Evolutionary conservation across 2,888 invertebrate species (phyloP).

Genomic region (Bhutanitis thaidina): DNA sequence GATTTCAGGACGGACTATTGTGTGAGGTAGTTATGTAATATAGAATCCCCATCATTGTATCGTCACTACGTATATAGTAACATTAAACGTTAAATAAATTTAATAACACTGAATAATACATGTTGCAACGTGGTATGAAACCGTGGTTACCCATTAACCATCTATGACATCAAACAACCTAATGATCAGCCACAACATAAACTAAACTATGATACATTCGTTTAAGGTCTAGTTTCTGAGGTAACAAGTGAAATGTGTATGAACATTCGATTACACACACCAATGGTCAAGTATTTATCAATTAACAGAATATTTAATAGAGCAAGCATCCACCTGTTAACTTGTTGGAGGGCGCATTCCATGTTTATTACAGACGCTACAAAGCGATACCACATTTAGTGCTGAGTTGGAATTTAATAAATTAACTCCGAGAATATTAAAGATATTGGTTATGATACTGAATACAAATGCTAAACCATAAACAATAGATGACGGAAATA

Average conservation of each 20-base stretch:
- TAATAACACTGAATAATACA: no score
- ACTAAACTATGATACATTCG: conserved; percentile 18
- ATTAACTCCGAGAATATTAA: neutral
- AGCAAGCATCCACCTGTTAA: conserved; percentile 52
- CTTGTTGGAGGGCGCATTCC: conserved; percentile 49
- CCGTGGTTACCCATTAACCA: conserved; percentile 30
- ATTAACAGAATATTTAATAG: conserved; percentile 71
- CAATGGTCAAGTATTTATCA: conserved; percentile 74
- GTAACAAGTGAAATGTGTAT: conserved; percentile 38
- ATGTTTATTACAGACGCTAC: conserved; percentile 39
- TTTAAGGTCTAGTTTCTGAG: conserved; percentile 15
- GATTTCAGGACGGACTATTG: no score
- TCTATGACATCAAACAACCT: conserved; percentile 22
- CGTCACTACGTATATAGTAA: no score
- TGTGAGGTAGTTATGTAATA: no score
- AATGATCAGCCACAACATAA: conserved; percentile 12
- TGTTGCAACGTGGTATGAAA: no score
- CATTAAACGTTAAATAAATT: no score
- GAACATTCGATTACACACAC: conserved; percentile 74
- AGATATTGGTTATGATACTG: no score
- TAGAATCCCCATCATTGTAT: no score
- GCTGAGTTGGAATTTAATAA: conserved; percentile 19
- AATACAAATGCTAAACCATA: no score
- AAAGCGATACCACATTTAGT: conserved; percentile 13
- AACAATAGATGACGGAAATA: no score